Percentiles rank a stretch among this genome's conserved stretches.
Conservation (phyloP, 35 echinoderm and acorn worm species). For the Apostichopus californicus region DNA sequence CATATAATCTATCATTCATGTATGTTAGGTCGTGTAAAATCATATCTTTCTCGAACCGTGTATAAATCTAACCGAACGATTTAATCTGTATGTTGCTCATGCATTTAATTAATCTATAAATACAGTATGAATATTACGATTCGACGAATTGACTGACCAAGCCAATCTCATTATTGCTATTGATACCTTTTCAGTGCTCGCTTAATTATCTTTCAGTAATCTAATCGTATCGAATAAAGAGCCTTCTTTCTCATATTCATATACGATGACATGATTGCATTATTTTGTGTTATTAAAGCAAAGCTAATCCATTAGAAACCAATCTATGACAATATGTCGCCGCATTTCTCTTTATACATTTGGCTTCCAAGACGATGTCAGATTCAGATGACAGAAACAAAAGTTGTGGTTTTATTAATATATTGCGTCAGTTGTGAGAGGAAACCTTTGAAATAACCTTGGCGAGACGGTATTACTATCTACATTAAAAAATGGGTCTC, state of each 20-base stretch:
- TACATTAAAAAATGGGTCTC: slow-evolving; percentile 6
- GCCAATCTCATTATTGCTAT: not conserved
- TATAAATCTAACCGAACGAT: too few species aligned
- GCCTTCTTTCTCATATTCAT: not conserved
- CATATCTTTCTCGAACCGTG: too few species aligned
- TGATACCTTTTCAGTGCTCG: not conserved
- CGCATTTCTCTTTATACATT: not conserved
- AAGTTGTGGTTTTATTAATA: not conserved
- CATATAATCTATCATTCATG: too few species aligned
- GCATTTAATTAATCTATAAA: not conserved
- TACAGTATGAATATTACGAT: not conserved
- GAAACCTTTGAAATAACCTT: not conserved
- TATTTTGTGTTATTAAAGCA: not conserved
- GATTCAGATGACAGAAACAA: not conserved
- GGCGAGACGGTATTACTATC: not conserved
- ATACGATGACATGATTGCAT: not conserved
- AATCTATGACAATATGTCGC: not conserved
- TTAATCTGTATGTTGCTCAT: not conserved
- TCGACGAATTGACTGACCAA: not conserved
- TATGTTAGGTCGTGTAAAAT: too few species aligned
- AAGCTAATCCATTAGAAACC: slow-evolving; percentile 1
- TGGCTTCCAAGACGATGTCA: not conserved
- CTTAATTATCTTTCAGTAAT: slow-evolving; percentile 5
- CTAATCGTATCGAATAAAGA: not conserved
- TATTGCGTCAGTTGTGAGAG: not conserved